A percentile compares a stretch with the other conserved stretches of the same genome.
Evolutionary conservation across 1,140 invertebrate species (phyloP).

Genomic region (Brachionus rubens): DNA sequence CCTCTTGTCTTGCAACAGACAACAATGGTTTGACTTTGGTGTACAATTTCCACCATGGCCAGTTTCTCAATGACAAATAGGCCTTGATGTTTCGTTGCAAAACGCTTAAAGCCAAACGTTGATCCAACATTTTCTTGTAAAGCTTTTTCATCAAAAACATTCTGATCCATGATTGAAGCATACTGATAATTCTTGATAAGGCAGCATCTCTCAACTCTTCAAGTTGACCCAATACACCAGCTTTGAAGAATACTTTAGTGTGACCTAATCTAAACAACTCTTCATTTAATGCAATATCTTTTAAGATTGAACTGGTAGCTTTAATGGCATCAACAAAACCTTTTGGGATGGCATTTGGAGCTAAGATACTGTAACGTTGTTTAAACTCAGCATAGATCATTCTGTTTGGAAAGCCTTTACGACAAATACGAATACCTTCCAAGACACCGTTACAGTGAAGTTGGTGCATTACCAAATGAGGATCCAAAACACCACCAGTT

Average conservation of each 20-base stretch:
- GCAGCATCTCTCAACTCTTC: slow-evolving; percentile 99
- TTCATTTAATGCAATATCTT: slow-evolving; percentile 71
- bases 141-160: slow-evolving; percentile 77
- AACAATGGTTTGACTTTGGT: slow-evolving; percentile 94
- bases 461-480: slow-evolving; percentile 92
- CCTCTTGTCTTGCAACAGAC: slow-evolving; percentile 94
- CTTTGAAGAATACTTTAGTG: slow-evolving; percentile 99
- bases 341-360: slow-evolving; percentile 74
- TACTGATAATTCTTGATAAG: slow-evolving; percentile 92
- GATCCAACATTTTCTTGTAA: slow-evolving; percentile 95
- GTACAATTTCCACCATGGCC: slow-evolving; percentile 99
- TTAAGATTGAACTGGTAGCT: slow-evolving; percentile 74
- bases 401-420: slow-evolving; percentile 99
- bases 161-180: slow-evolving; percentile 93
- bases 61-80: slow-evolving; percentile 94
- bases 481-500: slow-evolving; percentile 91
- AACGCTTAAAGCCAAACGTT: slow-evolving; percentile 91
- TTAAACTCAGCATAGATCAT: slow-evolving; percentile 99
- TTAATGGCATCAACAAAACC: slow-evolving; percentile 75
- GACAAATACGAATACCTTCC: slow-evolving; percentile 99
- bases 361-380: slow-evolving; percentile 98
- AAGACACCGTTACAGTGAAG: slow-evolving; percentile 99
- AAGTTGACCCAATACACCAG: slow-evolving; percentile 98
- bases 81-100: slow-evolving; percentile 98
- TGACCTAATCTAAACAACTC: slow-evolving; percentile 89